Base-by-base conservation (phyloP, 2,113 vertebrate genomes). In the Lasiurus cinereus region DNA sequence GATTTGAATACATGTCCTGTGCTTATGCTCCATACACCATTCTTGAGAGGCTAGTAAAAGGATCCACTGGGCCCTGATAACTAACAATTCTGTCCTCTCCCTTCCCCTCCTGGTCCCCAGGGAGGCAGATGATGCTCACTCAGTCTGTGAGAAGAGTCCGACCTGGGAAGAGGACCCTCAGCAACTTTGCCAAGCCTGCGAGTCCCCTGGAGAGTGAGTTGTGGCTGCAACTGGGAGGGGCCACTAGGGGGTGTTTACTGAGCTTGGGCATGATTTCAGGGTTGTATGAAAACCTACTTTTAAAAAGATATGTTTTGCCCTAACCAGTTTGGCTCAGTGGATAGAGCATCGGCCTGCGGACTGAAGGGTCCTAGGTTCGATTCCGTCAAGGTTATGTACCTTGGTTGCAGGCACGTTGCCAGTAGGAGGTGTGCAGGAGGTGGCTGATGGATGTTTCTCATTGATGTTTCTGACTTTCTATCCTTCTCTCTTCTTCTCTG, bases 141-240 rank as follows among this genome's bases (percentile, higher is more conserved):
- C 98, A 98, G 83, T 95, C 97, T 0, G 84, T 98, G 16, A 52
- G 97, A 88, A 98, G 98, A 97, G 95, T 98, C 88, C 97, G 95
- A 72, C 97, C 98, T 59, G 80, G 96, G 92, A 98, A 96, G 90
- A 98, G 92, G 97, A 97, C 92, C 90, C 77, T 96, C 77, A 78
- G 39, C 4, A 78, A 91, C 0, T 88, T 97, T 48, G 94, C 96
- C 94, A 97, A 97, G 93, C 97, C 96, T 84, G 86, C 48, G 8
- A 67, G 97, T 62, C 79, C 95, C 74, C 50, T 88, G 88, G 97
- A 98, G 21, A 98, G 98, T 99, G 98, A 98, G 98, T 98, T 64
- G 67, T 85, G 91, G 50, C 50, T 87, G 66, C 24, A 86, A 15
- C 2, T 50, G 73, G 95, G 82, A 59, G 62, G 48, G 46, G 3